phyloP scores from a whole-genome alignment of 2,113 vertebrate species.

The Pedetes capensis region DNA sequence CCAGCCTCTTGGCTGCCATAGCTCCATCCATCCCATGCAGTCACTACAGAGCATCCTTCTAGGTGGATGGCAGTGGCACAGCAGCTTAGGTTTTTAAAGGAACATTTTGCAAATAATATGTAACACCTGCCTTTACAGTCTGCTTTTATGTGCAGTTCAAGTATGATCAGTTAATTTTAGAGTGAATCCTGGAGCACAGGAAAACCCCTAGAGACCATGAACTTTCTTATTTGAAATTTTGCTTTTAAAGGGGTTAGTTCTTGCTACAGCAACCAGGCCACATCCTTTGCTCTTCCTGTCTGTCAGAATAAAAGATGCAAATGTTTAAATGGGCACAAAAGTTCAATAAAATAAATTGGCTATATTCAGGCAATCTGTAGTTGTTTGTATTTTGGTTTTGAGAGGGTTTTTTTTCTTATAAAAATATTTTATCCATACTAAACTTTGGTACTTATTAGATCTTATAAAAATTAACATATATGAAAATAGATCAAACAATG shows the following conservation, averaged over 20 bases:
- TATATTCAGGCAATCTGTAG: slow-evolving; percentile 4
- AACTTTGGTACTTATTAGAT: background rate
- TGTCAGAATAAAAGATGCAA: background rate
- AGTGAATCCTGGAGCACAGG: background rate
- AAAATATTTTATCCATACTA: background rate
- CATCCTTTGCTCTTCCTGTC: background rate
- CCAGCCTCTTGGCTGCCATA: background rate
- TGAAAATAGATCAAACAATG: background rate
- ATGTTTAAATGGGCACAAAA: background rate
- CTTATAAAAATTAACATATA: slow-evolving; percentile 6
- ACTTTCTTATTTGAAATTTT: background rate
- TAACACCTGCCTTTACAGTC: background rate
- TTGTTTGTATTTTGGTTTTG: slow-evolving; percentile 22
- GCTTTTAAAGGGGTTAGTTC: background rate
- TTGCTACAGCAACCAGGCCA: background rate
- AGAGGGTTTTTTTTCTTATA: slow-evolving; percentile 10
- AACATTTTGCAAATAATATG: background rate
- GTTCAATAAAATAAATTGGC: background rate
- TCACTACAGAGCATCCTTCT: background rate
- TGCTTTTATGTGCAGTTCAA: background rate
- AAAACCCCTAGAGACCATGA: background rate
- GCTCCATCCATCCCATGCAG: background rate
- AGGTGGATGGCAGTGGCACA: background rate
- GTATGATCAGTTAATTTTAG: background rate
- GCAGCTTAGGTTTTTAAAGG: background rate